Base-by-base conservation (phyloP, 64 coral and sea anemone genomes). In the Exaiptasia diaphana region DNA sequence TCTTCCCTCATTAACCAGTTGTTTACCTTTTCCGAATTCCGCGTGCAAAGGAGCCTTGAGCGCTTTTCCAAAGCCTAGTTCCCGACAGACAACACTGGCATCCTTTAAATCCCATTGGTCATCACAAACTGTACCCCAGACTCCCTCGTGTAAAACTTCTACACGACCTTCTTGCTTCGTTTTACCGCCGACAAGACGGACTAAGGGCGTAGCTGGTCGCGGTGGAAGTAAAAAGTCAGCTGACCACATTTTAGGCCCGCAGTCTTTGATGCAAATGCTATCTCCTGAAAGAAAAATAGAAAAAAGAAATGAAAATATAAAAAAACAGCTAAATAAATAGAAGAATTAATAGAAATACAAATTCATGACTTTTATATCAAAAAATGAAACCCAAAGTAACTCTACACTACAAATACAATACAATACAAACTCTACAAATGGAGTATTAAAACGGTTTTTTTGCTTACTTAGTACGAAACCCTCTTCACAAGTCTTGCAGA, bases 111-210 rank as follows among this genome's bases (percentile, higher is more conserved):
- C 85, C 91, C 91, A 93, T 22, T 83, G 41, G 25, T 93, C 91
- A 84, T 93, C 91, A 40, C 91, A 93, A 3, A 93, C 91, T 31
- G 91, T 93, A 28, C 91, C 91, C 91, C 91, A 93, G n/a, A 7
- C 9, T 7, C 77, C 91, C 31, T 35, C 84, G 60, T 87, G 20
- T 7, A 78, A 78, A 7, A 87, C 74, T 78, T 87, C 84, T 11
- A 87, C 84, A 28, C 84, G 58, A 8, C 84, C 84, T 78, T 87
- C 73, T 18, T 78, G 84, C 37, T 87, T 87, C 5, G 4, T 78
- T 18, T 35, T 87, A 25, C 74, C 73, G 38, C 36, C 74, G 15
- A 68, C 60, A 10, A 87, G 45, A 23, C 84, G 84, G 31, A 87
- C 84, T 49, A 68, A 52, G 17, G 84, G 84, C 28, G 18, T 70